A percentile compares a stretch with the other conserved stretches of the same genome.
Conservation (phyloP, 2,113 vertebrate species). For the Melanotaenia duboulayi region DNA sequence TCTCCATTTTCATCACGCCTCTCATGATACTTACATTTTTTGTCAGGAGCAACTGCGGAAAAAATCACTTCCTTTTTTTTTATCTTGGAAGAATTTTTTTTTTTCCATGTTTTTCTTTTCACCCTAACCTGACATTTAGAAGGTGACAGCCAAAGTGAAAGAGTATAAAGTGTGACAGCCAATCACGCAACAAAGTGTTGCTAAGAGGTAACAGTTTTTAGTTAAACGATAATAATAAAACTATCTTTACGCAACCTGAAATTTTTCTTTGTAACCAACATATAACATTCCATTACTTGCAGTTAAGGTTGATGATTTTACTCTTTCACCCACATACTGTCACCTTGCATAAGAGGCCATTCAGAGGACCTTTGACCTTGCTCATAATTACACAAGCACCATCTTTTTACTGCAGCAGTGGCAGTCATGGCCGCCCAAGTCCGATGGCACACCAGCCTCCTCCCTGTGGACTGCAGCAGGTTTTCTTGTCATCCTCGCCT, state of each 20-base stretch:
- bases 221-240: slow-evolving; percentile 30
- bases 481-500: slow-evolving; percentile 82
- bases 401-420: slow-evolving; percentile 72
- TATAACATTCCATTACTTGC: slow-evolving; percentile 42
- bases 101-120: slow-evolving; percentile 11
- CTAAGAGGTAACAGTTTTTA: slow-evolving; percentile 45
- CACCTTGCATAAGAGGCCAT: slow-evolving; percentile 52
- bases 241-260: slow-evolving; percentile 44
- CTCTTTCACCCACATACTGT: slow-evolving; percentile 58
- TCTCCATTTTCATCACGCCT: slow-evolving; percentile 67
- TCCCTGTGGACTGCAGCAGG: slow-evolving; percentile 82
- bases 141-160: slow-evolving; percentile 60
- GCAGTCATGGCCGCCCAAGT: slow-evolving; percentile 76
- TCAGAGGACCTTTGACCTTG: slow-evolving; percentile 77
- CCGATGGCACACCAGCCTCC: slow-evolving; percentile 78
- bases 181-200: slow-evolving; percentile 57
- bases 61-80: slow-evolving; percentile 26
- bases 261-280: slow-evolving; percentile 34
- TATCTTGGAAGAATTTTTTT: slow-evolving; percentile 38
- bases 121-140: slow-evolving; percentile 71
- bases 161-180: slow-evolving; percentile 57
- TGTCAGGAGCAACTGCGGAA: slow-evolving; percentile 31
- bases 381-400: slow-evolving; percentile 71
- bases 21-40: slow-evolving; percentile 66
- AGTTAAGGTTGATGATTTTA: slow-evolving; percentile 42